Evolutionary conservation across 2,113 vertebrate genomes (phyloP).

Genomic region (Mormyrus iriodes): DNA sequence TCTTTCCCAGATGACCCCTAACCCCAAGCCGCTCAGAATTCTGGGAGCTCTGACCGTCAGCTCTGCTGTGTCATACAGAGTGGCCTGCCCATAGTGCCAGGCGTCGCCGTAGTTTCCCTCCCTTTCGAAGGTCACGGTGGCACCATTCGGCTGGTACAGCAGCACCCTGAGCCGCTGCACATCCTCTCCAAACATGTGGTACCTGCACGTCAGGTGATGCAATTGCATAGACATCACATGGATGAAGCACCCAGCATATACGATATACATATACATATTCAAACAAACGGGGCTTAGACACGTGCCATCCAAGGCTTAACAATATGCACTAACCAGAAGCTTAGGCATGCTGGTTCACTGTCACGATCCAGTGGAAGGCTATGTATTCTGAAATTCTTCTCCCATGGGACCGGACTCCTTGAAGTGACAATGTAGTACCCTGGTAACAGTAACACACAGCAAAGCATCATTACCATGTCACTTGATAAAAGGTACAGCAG

Average conservation of each 20-base stretch:
- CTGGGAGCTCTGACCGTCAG: slow-evolving; percentile 59
- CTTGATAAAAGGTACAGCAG: not conserved
- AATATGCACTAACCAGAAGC: slow-evolving; percentile 75
- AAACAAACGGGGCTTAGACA: not conserved
- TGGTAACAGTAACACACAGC: slow-evolving; percentile 41
- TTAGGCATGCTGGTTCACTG: slow-evolving; percentile 61
- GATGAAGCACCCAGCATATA: not conserved
- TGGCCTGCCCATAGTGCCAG: slow-evolving; percentile 84
- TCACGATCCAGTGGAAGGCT: slow-evolving; percentile 63
- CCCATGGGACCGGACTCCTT: slow-evolving; percentile 36
- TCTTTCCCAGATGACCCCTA: not conserved
- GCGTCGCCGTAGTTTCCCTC: slow-evolving; percentile 80
- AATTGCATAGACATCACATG: not conserved
- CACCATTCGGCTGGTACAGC: slow-evolving; percentile 7
- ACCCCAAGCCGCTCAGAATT: not conserved
- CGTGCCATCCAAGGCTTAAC: not conserved
- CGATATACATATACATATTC: not conserved
- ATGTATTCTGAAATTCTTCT: slow-evolving; percentile 60
- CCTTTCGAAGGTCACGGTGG: slow-evolving; percentile 63
- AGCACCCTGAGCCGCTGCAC: slow-evolving; percentile 64
- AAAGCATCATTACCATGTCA: not conserved
- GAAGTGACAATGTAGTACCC: slow-evolving; percentile 84
- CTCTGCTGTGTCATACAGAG: slow-evolving; percentile 62
- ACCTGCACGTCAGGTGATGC: slow-evolving; percentile 61
- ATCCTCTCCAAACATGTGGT: slow-evolving; percentile 77